A percentile compares a stretch with the other conserved stretches of the same genome.
phyloP scores from a whole-genome alignment of 2,113 vertebrate species.

The Eolophus roseicapilla region DNA sequence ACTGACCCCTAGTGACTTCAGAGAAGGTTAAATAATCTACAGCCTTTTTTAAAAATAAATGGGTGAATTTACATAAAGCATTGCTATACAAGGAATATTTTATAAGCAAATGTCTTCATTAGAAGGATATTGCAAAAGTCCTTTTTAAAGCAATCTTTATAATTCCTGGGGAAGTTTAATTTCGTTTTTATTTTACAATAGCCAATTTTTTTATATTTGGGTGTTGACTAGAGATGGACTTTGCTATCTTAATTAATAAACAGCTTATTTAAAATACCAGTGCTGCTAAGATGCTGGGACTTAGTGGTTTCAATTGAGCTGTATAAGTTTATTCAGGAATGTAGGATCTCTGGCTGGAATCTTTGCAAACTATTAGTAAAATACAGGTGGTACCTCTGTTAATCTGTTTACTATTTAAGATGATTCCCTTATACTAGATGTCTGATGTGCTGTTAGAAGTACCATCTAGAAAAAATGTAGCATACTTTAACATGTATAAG shows the following conservation, averaged over 20 bases:
- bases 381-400: not conserved
- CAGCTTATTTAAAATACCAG: not conserved
- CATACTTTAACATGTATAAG: not conserved
- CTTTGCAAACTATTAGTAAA: not conserved
- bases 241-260: not conserved
- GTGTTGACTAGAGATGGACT: not conserved
- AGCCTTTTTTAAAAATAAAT: not conserved
- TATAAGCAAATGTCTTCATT: not conserved
- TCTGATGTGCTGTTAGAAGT: not conserved
- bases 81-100: not conserved
- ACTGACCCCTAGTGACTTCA: conserved; percentile 53
- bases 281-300: not conserved
- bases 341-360: not conserved
- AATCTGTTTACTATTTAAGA: not conserved
- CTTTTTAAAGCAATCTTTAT: not conserved
- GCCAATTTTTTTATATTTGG: not conserved
- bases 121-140: not conserved
- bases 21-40: not conserved
- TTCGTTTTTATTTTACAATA: not conserved
- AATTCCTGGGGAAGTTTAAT: not conserved
- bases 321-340: not conserved
- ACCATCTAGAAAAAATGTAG: not conserved
- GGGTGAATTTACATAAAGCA: not conserved
- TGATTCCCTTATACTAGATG: not conserved
- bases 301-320: not conserved